Conservation (phyloP, 2,113 vertebrate species). For the Microcebus griseorufus region DNA sequence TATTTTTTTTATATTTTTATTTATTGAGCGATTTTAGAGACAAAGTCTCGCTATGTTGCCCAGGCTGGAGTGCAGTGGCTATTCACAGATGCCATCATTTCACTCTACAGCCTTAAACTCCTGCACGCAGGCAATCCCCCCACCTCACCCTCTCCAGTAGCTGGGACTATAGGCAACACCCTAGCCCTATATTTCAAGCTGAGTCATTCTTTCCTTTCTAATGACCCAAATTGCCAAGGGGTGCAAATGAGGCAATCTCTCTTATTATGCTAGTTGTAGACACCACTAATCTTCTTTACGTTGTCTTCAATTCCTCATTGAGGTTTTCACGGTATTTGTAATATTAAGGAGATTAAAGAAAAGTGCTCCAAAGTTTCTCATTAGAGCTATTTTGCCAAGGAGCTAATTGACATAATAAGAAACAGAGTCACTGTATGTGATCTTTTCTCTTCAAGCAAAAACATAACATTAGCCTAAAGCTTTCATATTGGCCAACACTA, state of each 20-base stretch:
- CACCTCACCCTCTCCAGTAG: not conserved
- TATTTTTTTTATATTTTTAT: not conserved
- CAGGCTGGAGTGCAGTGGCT: not conserved
- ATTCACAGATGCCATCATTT: not conserved
- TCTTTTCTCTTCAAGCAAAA: not conserved
- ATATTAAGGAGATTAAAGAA: not conserved
- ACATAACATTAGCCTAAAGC: not conserved
- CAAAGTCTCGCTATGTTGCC: not conserved
- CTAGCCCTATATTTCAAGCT: conserved; percentile 14
- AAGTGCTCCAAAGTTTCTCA: conserved; percentile 4
- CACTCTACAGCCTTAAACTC: not conserved
- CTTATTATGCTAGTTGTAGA: not conserved
- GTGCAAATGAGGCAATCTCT: not conserved
- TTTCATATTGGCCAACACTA: not conserved
- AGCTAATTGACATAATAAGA: not conserved
- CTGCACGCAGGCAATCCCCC: not conserved
- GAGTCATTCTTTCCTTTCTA: conserved; percentile 29
- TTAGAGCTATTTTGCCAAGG: not conserved
- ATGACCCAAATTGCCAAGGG: not conserved
- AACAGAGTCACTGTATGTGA: not conserved
- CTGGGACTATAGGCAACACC: not conserved
- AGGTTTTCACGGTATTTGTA: conserved; percentile 35
- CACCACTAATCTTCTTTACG: conserved; percentile 10
- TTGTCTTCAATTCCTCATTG: not conserved
- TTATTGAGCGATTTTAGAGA: not conserved